These are phyloP conservation scores for Platysternon megacephalum DNA, from an alignment of 2,113 vertebrate genomes.

Conservation along the genomic window DNA sequence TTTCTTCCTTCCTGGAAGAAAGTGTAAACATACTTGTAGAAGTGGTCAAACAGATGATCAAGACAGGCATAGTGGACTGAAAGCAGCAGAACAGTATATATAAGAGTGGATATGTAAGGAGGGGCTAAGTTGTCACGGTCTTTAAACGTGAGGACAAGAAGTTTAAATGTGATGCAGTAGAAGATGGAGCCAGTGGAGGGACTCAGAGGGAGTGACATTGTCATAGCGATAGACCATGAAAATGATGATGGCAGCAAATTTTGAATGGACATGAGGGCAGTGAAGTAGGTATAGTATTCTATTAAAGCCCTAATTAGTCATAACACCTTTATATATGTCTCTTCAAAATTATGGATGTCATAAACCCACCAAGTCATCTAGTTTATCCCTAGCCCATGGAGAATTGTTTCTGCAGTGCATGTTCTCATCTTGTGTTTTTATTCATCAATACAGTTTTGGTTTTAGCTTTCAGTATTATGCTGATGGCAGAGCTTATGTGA, in stretches of 20 bases:
- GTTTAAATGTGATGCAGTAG: neutral
- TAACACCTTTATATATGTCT: neutral
- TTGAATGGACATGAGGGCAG: neutral
- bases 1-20: neutral
- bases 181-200: neutral
- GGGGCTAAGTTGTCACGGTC: neutral
- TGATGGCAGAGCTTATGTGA: slow-evolving; percentile 16
- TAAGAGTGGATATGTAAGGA: neutral
- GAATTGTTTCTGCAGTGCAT: neutral
- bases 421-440: neutral
- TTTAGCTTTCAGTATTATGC: slow-evolving; percentile 33
- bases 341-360: neutral
- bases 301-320: neutral
- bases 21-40: neutral
- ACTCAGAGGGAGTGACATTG: neutral
- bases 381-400: neutral
- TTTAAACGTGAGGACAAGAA: neutral
- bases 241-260: neutral
- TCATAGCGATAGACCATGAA: neutral
- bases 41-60: rapidly evolving
- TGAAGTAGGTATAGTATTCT: neutral
- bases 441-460: slow-evolving; percentile 5
- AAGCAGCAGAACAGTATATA: neutral
- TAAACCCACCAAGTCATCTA: neutral
- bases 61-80: neutral